Evolutionary conservation across 2,113 vertebrate species (phyloP), one percentile per base, ranked within the genome.

Genomic region (Chionodraco myersi): DNA sequence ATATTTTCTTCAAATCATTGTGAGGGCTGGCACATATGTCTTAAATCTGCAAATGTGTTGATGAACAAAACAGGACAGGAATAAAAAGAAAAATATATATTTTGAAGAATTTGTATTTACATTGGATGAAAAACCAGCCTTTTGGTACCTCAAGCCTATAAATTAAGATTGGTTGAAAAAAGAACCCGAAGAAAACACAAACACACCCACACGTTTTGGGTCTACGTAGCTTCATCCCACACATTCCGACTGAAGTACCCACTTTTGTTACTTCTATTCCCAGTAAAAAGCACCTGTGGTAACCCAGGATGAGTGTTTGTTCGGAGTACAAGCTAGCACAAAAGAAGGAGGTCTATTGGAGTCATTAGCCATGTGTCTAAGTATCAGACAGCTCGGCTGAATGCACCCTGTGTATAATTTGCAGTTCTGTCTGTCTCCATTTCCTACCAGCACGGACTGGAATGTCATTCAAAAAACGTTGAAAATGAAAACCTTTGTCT

Each of bases 381-480:
- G 44, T 21, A 30, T 66, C 68, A 65, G 60, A 66, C 61, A 79
- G 70, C 52, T 34, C 34, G 63, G 26, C 64, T 51, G 44, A 52
- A 52, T 15, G 59, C 8, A 10, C 10, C 45, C 66, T 1, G 45
- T 75, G 72, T 59, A 75, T 80, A 66, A 84, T 74, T 84, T 72
- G 47, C 52, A 60, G n/a, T 64, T 57, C 60, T 77, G 53, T 68
- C 72, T 16, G 5, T 80, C 77, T 76, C 58, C 52, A 76, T 80
- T 72, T 80, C 11, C 14, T 67, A 18, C 66, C 48, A 70, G 30
- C 48, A 21, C 21, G 21, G 21, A 21, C 21, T 21, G 21, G 21
- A 21, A 21, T 21, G 21, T 21, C 21, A 21, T 21, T 21, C 21
- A 21, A 21, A 21, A 21, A 21, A 21, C 21, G 21, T 21, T 21